These are phyloP conservation scores for Eucriotettix oculatus DNA, from an alignment of 2,888 invertebrate genomes.

Conservation along the genomic window DNA sequence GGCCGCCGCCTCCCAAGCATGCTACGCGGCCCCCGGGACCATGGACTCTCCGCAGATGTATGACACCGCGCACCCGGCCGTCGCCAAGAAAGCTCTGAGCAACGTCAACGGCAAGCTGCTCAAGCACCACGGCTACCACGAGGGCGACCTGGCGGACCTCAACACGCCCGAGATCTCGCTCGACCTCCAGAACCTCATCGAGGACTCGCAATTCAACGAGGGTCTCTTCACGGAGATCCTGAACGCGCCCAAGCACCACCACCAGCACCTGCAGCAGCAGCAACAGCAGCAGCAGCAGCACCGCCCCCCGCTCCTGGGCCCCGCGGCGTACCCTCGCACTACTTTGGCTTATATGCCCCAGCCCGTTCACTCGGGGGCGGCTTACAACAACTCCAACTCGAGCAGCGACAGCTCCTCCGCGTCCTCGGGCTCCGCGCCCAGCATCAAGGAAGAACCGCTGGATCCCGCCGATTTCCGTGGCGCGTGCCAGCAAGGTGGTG, in stretches of 20 bases:
- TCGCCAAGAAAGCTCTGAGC: slow-evolving; percentile 32
- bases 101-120: slow-evolving; percentile 35
- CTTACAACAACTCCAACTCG: slow-evolving; percentile 29
- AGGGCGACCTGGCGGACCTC: slow-evolving; percentile 66
- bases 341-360: slow-evolving; percentile 84
- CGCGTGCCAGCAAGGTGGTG: slow-evolving; percentile 18
- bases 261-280: slow-evolving; percentile 16
- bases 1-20: slow-evolving; percentile 5
- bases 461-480: slow-evolving; percentile 31
- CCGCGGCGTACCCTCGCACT: slow-evolving; percentile 40
- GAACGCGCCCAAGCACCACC: slow-evolving; percentile 22
- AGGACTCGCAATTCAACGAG: slow-evolving; percentile 76
- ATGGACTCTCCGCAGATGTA: slow-evolving; percentile 83
- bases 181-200: slow-evolving; percentile 81
- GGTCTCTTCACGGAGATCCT: slow-evolving; percentile 75
- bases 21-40: slow-evolving; percentile 11
- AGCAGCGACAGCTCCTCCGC: slow-evolving; percentile 39
- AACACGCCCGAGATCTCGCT: slow-evolving; percentile 85
- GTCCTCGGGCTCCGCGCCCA: slow-evolving; percentile 28
- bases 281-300: slow-evolving; percentile 12
- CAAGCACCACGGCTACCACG: slow-evolving; percentile 53
- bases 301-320: slow-evolving; percentile 9
- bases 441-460: slow-evolving; percentile 74
- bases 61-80: slow-evolving; percentile 44
- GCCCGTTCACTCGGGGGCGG: slow-evolving; percentile 61